Base-by-base conservation (phyloP, 2,888 invertebrate genomes). In the Panorpa germanica region DNA sequence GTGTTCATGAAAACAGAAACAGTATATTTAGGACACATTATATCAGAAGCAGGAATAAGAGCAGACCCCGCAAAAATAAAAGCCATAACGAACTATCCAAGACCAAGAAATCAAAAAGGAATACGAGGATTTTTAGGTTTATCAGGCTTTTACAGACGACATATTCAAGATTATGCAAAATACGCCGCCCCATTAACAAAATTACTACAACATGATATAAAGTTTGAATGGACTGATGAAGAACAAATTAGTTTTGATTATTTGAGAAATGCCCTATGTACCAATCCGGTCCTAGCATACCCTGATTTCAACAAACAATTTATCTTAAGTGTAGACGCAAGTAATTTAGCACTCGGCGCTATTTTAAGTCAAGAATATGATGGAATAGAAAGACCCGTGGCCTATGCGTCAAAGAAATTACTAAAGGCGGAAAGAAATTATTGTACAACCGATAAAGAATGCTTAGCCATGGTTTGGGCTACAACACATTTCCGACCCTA, bases 201-300 rank as follows among this genome's bases (percentile, higher is more conserved):
- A 8, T 24, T 30, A 16, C 4, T 30, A 4, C 13, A 24, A 8
- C 23, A 30, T 24, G 18, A 30, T 18, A 19, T 14, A 14, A 14
- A 22, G 9, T 30, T 24, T 15, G 10, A 9, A 4, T 16, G 9
- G 16, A 16, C n/a, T 23, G 8, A 24, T 3, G 10, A 24, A 4
- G 11, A 13, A n/a, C 11, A 22, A 10, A 3, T 7, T 3, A 18
- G 17, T n/a, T 30, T 30, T 17, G 14, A 24, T 17, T 11, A 14
- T 3, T 16, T 30, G 3, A 24, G 17, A n/a, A 3, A 23, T 7
- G 9, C 6, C 9, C 11, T 28, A 12, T 10, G 13, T n/a, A 20
- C 10, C 6, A 7, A 6, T 12, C 28, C 19, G n/a, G 26, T 26
- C 4, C 12, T 16, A 16, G 15, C 16, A 3, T 5, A 16, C 8